Evolutionary conservation across 2,797 vertebrate genomes (phyloP).

Genomic region (Neosilurus mollespiculum): DNA sequence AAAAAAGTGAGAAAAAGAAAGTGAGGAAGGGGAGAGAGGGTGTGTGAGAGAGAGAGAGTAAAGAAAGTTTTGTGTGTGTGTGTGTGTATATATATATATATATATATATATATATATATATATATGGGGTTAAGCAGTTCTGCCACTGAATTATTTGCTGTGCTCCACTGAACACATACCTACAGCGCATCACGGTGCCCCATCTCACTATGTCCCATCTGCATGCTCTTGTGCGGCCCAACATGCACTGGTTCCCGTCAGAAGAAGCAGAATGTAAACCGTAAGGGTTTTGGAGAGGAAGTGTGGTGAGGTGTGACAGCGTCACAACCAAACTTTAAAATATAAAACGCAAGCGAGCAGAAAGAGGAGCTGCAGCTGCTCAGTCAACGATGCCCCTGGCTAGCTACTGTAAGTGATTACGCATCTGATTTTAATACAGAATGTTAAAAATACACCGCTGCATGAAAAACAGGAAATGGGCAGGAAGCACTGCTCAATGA

Average conservation of each 20-base stretch:
- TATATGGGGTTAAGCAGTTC: neutral
- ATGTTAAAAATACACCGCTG: neutral
- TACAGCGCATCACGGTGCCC: neutral
- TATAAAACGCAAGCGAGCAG: neutral
- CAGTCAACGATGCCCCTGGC: neutral
- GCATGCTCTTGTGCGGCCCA: neutral
- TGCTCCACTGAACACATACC: neutral
- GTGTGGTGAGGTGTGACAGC: neutral
- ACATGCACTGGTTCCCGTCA: neutral
- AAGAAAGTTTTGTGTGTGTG: too few species aligned
- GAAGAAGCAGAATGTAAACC: conserved; percentile 8
- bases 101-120: too few species aligned
- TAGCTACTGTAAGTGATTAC: neutral
- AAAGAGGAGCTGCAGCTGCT: neutral
- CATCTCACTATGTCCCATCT: neutral
- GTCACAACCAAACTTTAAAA: neutral
- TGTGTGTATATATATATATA: too few species aligned
- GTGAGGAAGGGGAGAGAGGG: too few species aligned
- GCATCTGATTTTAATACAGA: neutral
- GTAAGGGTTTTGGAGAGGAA: conserved; percentile 2
- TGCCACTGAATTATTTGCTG: neutral
- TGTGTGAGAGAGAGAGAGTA: too few species aligned
- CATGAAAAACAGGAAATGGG: neutral
- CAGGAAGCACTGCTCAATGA: neutral
- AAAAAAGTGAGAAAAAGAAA: too few species aligned